Base-by-base conservation (phyloP, 2,888 invertebrate genomes). In the Ormyrus rosae region DNA sequence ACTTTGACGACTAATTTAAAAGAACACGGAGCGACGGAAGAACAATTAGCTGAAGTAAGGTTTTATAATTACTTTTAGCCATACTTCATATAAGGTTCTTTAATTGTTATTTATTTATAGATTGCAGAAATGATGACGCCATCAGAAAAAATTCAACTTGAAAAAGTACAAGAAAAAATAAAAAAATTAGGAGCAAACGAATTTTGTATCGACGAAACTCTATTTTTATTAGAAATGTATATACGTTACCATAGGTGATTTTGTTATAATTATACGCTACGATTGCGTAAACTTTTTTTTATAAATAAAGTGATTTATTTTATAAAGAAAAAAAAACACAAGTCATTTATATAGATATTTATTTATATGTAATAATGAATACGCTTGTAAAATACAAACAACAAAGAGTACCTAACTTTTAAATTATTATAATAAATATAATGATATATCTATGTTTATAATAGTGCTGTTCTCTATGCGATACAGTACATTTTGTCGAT, bases 71-170 rank as follows among this genome's bases (percentile, higher is more conserved):
- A 34, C 34, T 34, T 34, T 34, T 34, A 34, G 4, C 2, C 4
- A 4, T 4, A 34, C 34, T 34, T 34, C 4, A 4, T 34, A 34
- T 34, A 34, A 34, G 4, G 34, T 34, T 34, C 34, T 34, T 4
- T 34, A 34, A 34, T 34, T 34, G 4, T 34, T 34, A 50, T 78
- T 77, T 82, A 34, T 85, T 91, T 92, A 63, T 89, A 95, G 95
- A 95, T 96, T 81, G 94, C 96, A 87, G 97, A 97, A 89, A 96
- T 97, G 86, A 93, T 98, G 78, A 96, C 97, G 0, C 96, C 96
- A 0, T 96, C 96, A 0, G 98, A 98, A 89, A 92, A 94, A 74
- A 93, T 94, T 79, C 93, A 96, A 50, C 92, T 98, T 0, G 93
- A 94, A 69, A 94, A 94, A 86, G 95, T 97, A 0, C 95, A 96